These are phyloP conservation scores for Cephus cinctus DNA, from an alignment of 1,140 invertebrate species.

Conservation along the genomic window DNA sequence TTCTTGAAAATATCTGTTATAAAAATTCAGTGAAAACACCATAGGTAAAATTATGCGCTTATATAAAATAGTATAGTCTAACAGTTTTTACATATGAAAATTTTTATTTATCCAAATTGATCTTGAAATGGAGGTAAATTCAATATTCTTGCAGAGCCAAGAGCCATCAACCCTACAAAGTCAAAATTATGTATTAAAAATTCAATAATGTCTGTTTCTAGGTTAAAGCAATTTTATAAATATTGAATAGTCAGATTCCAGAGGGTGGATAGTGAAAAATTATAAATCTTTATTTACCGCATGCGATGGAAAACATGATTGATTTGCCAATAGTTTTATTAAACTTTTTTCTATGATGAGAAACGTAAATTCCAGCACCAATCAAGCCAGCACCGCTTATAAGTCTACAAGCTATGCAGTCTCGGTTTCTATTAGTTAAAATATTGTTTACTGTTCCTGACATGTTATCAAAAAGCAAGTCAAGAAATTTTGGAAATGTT, in stretches of 20 bases:
- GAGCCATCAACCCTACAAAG: conserved; percentile 31
- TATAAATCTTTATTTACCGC: conserved; percentile 26
- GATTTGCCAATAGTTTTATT: conserved; percentile 29
- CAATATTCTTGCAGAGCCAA: conserved; percentile 38
- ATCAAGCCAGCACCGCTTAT: conserved; percentile 47
- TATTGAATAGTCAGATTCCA: neutral
- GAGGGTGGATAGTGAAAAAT: neutral
- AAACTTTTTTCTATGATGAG: conserved; percentile 40
- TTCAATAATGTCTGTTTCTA: neutral
- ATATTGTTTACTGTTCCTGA: no score
- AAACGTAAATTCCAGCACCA: conserved; percentile 47
- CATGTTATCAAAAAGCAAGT: no score
- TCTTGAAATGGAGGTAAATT: conserved; percentile 42
- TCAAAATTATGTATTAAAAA: conserved; percentile 6
- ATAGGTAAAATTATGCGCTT: neutral
- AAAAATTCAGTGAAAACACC: neutral
- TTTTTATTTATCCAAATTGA: conserved; percentile 23
- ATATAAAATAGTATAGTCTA: conserved; percentile 2
- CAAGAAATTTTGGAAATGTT: no score
- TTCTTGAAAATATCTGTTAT: no score
- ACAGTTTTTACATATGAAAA: neutral
- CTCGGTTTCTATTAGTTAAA: conserved; percentile 34
- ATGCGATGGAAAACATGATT: conserved; percentile 34
- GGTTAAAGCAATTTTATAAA: conserved; percentile 10
- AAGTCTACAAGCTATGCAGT: conserved; percentile 46